Conservation (phyloP, 1,140 invertebrate genomes). For the Drosophila hydei region DNA sequence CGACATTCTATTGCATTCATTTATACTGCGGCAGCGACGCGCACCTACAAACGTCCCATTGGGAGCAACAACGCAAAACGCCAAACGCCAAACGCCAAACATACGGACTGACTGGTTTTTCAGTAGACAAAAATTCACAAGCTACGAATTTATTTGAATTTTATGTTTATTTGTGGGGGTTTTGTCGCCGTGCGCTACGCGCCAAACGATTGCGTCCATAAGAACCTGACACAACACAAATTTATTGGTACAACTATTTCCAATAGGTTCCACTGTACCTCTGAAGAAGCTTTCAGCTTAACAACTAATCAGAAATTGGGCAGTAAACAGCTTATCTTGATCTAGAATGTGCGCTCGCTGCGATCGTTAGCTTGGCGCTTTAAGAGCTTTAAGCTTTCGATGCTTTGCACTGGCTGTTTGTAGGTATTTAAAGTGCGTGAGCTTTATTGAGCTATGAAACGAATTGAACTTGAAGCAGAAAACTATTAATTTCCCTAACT, state of each 20-base stretch:
- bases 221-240: no score
- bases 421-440: no score
- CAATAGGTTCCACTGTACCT: no score
- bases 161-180: constrained; percentile 33
- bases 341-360: background rate
- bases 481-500: no score
- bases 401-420: no score
- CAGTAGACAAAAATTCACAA: constrained; percentile 20
- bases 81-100: background rate
- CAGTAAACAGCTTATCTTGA: no score
- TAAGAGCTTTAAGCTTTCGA: no score
- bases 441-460: no score
- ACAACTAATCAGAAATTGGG: background rate
- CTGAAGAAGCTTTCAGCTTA: no score
- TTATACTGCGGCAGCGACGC: constrained; percentile 51
- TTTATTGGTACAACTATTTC: no score
- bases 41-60: constrained; percentile 5
- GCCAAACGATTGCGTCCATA: background rate
- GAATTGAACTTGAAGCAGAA: no score
- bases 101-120: constrained; percentile 53
- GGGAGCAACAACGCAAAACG: background rate
- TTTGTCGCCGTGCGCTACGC: constrained; percentile 39
- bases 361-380: no score
- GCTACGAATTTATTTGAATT: constrained; percentile 18
- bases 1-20: constrained; percentile 36